Conservation (phyloP, 2,113 vertebrate genomes). For the Gambusia affinis region DNA sequence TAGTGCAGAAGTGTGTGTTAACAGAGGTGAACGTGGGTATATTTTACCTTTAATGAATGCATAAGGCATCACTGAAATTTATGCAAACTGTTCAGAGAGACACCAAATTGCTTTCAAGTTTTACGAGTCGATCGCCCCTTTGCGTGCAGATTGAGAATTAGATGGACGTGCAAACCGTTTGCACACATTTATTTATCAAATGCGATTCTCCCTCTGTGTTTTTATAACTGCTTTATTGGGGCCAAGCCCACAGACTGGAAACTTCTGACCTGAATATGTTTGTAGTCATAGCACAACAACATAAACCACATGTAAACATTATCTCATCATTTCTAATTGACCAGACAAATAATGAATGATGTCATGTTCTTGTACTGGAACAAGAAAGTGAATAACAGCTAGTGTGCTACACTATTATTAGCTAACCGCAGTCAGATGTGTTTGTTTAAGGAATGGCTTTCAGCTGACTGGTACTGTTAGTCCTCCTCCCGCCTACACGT, state of each 20-base stretch:
- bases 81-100: background rate
- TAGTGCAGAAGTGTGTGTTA: no score
- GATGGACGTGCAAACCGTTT: no score
- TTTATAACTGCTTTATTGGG: background rate
- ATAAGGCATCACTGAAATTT: background rate
- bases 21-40: no score
- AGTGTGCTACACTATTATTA: conserved; percentile 9
- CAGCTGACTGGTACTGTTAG: conserved; percentile 26
- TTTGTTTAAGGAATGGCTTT: conserved; percentile 30
- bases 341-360: conserved; percentile 17
- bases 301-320: conserved; percentile 19
- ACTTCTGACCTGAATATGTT: background rate
- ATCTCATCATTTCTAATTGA: background rate
- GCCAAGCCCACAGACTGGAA: background rate
- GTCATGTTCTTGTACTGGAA: conserved; percentile 1
- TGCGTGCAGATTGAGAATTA: background rate
- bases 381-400: conserved; percentile 8
- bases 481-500: conserved; percentile 36
- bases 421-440: conserved; percentile 8
- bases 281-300: background rate
- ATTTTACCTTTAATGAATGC: background rate
- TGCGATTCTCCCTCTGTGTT: background rate
- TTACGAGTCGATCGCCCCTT: background rate
- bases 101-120: background rate
- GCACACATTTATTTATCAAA: no score